Percentiles rank a stretch among this genome's conserved stretches.
Conservation (phyloP, 2,888 invertebrate species). For the Mythimna loreyi region DNA sequence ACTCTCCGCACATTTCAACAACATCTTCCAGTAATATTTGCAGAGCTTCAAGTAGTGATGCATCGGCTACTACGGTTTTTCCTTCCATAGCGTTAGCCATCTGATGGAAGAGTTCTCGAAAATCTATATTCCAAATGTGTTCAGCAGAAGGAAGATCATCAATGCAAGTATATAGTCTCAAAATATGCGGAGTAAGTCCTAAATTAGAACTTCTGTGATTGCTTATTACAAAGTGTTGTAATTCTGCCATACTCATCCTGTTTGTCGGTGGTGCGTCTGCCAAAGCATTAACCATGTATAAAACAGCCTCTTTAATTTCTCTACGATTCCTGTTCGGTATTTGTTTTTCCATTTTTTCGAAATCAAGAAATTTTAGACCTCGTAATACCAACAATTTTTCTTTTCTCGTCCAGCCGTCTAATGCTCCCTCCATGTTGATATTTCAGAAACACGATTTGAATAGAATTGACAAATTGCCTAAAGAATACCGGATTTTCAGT, state of each 20-base stretch:
- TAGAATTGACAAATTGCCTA: neutral
- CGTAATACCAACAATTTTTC: slow-evolving; percentile 11
- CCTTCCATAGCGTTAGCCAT: slow-evolving; percentile 30
- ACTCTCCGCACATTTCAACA: neutral
- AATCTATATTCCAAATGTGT: slow-evolving; percentile 2
- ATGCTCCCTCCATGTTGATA: neutral
- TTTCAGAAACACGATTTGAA: neutral
- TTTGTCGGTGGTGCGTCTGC: neutral
- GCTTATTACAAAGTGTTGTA: neutral
- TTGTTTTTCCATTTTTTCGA: slow-evolving; percentile 8
- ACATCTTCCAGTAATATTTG: slow-evolving; percentile 1
- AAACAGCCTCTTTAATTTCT: slow-evolving; percentile 17
- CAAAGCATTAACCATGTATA: neutral
- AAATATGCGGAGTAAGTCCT: too few relatives aligned
- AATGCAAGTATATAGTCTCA: neutral
- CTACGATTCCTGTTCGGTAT: slow-evolving; percentile 4
- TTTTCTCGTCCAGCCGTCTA: slow-evolving; percentile 11
- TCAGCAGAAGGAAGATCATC: neutral
- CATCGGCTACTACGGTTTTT: slow-evolving; percentile 19
- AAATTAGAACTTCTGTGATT: neutral
- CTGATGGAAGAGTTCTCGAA: slow-evolving; percentile 11
- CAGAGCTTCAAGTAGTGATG: slow-evolving; percentile 4
- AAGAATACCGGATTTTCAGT: neutral
- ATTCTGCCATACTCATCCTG: neutral
- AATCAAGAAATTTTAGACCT: slow-evolving; percentile 5